phyloP scores from a whole-genome alignment of 2,797 vertebrate species.

The Cyprinodon diabolis region DNA sequence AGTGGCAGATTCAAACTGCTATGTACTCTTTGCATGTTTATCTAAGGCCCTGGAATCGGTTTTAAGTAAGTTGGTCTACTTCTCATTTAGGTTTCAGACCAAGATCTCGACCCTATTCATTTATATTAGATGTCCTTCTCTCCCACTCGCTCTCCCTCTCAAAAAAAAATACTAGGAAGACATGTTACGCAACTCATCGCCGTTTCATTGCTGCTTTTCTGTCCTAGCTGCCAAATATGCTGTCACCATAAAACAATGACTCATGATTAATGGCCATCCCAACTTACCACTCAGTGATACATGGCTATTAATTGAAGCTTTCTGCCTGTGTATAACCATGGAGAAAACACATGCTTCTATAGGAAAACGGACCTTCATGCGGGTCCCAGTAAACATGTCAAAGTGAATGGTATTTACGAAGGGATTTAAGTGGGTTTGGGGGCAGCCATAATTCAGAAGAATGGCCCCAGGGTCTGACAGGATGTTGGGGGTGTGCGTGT shows the following conservation, averaged over 20 bases:
- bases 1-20: constrained; percentile 12
- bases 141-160: constrained; percentile 4
- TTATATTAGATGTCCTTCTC: constrained; percentile 23
- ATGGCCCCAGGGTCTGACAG: constrained; percentile 73
- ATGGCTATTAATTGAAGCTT: constrained; percentile 68
- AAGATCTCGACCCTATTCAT: constrained; percentile 13
- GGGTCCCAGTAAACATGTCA: constrained; percentile 65
- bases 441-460: constrained; percentile 74
- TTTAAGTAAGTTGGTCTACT: constrained; percentile 3
- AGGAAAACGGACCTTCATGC: constrained; percentile 25
- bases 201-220: constrained; percentile 55
- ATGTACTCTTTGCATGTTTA: constrained; percentile 38
- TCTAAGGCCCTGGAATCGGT: constrained; percentile 15
- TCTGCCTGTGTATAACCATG: constrained; percentile 52
- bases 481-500: constrained; percentile 74
- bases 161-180: constrained; percentile 26
- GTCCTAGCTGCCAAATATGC: constrained; percentile 62
- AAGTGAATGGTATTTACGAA: constrained; percentile 67
- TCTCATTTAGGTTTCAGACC: constrained; percentile 10
- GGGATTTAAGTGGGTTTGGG: constrained; percentile 66
- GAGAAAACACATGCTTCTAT: constrained; percentile 39
- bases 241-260: constrained; percentile 68
- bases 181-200: constrained; percentile 49
- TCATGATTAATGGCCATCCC: constrained; percentile 66
- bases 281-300: constrained; percentile 50